Base-by-base conservation (phyloP, 2,888 invertebrate genomes). In the Gortyna flavago region DNA sequence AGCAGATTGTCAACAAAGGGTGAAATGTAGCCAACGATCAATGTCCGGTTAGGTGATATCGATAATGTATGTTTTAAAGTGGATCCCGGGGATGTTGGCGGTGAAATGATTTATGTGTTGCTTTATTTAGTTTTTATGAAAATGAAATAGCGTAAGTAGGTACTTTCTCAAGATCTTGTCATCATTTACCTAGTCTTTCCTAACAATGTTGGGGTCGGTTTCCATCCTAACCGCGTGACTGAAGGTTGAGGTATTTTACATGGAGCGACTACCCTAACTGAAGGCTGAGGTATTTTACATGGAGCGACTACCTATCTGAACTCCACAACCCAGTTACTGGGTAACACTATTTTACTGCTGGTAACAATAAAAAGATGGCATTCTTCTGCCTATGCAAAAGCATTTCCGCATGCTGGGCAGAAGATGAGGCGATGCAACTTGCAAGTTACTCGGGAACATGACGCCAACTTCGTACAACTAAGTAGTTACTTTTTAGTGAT, bases 1-100 rank as follows among this genome's bases (percentile, higher is more conserved):
- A 78, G 75, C 41, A 16, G 32, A 35, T n/a, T 79, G 83, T 89
- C 87, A 90, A 92, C 90, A 90, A 90, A 88, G 89, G 86, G 76
- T 87, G 81, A 85, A 85, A 87, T 85, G 87, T 90, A 85, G 69
- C 87, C 76, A 85, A 65, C 67, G 71, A 68, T 73, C 57, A 65
- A 32, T 71, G 87, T 76, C 78, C 78, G 81, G 84, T 84, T 79
- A 73, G 74, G 71, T 82, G 79, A 67, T 77, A 59, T 41, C 29
- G 70, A 78, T 84, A 83, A 81, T 83, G 62, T 78, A 67, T 68
- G 71, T 64, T 76, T 81, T 81, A 75, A 81, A 85, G 57, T 76
- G 62, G 59, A 51, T 16, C 25, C 4, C 5, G 2, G 8, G 8
- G 51, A 38, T 67, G 7, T n/a, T 54, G 29, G 41, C 21, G 35